Conservation (phyloP, 1,140 invertebrate species). For the Drosophila kurseongensis region DNA sequence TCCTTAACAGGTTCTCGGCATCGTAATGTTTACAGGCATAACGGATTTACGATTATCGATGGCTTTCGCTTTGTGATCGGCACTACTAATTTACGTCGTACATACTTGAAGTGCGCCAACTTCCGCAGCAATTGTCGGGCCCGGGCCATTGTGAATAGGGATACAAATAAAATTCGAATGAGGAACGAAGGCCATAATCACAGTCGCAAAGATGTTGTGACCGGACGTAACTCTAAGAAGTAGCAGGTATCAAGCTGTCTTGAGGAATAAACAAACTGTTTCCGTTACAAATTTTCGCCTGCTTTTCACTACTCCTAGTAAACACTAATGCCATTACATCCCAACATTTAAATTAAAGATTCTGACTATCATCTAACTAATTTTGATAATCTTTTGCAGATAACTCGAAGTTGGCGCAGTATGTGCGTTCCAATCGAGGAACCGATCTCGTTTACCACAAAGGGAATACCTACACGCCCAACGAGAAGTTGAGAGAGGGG, state of each 20-base stretch:
- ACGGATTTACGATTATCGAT: slow-evolving; percentile 45
- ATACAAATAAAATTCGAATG: slow-evolving; percentile 58
- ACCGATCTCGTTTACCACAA: slow-evolving; percentile 75
- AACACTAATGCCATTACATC: slow-evolving; percentile 18
- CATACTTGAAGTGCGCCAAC: slow-evolving; percentile 76
- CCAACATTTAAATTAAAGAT: background rate
- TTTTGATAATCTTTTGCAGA: slow-evolving; percentile 11
- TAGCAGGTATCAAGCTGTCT: slow-evolving; percentile 24
- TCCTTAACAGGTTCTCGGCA: slow-evolving; percentile 16
- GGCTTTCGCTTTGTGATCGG: slow-evolving; percentile 75
- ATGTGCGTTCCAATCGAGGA: slow-evolving; percentile 75
- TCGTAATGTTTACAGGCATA: background rate
- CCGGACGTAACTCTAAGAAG: slow-evolving; percentile 5
- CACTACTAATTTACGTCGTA: slow-evolving; percentile 36
- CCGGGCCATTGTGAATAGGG: slow-evolving; percentile 68
- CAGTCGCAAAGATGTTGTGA: slow-evolving; percentile 3
- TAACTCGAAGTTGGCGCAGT: slow-evolving; percentile 46
- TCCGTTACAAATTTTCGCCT: slow-evolving; percentile 30
- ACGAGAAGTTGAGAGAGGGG: slow-evolving; percentile 71
- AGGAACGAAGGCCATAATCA: slow-evolving; percentile 68
- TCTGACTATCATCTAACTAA: background rate
- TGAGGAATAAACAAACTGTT: slow-evolving; percentile 53
- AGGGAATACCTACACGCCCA: slow-evolving; percentile 82
- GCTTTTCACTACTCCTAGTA: slow-evolving; percentile 55
- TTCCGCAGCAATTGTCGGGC: slow-evolving; percentile 73